Percentiles rank a stretch among this genome's conserved stretches.
Conservation (phyloP, 2,113 vertebrate species). For the Chaetorhynchus papuensis region DNA sequence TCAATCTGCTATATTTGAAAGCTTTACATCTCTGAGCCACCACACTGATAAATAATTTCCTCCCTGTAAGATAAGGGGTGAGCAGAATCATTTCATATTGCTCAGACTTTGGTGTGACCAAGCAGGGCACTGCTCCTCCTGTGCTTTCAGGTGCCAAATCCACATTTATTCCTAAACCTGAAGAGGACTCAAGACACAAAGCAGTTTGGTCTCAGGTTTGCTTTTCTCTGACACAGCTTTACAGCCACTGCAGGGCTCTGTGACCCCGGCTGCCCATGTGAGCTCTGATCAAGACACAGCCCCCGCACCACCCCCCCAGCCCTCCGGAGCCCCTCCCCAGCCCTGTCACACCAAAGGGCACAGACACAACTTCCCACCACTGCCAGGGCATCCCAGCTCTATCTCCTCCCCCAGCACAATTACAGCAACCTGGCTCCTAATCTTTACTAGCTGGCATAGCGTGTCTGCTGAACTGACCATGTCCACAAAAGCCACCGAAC, state of each 20-base stretch:
- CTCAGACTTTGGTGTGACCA: not conserved
- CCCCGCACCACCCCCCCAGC: fast-evolving
- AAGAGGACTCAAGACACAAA: not conserved
- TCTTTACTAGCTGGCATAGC: fast-evolving
- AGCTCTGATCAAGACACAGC: not conserved
- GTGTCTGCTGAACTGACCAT: not conserved
- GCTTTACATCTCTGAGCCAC: not conserved
- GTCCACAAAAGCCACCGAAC: not conserved
- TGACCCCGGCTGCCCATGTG: fast-evolving
- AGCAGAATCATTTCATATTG: not conserved
- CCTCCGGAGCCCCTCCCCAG: not conserved
- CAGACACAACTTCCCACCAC: not conserved
- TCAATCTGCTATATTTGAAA: not conserved
- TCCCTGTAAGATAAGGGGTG: not conserved
- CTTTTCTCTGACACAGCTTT: not conserved
- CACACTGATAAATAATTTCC: not conserved
- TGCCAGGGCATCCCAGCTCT: not conserved
- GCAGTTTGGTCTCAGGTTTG: not conserved
- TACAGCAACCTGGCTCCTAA: not conserved
- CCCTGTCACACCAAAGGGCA: not conserved
- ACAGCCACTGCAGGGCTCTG: not conserved
- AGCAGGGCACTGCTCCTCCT: not conserved
- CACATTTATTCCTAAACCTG: not conserved
- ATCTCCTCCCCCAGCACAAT: not conserved
- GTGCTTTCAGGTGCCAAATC: not conserved